Percentiles rank a stretch among this genome's conserved stretches.
Conservation (phyloP, 2,113 vertebrate species). For the Gobius niger region DNA sequence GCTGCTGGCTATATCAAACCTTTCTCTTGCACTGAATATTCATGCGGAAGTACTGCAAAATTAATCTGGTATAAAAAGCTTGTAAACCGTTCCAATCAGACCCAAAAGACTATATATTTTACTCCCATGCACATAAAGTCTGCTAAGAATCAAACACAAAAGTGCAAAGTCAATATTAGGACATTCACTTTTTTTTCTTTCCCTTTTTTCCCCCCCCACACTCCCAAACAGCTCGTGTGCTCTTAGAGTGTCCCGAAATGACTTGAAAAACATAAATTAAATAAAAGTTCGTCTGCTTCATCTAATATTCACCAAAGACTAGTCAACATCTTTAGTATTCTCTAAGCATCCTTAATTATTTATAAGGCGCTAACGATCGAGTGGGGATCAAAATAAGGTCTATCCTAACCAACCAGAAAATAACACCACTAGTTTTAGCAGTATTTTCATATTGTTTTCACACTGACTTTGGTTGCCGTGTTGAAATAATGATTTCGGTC, state of each 20-base stretch:
- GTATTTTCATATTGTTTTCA: no score
- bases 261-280: background rate
- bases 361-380: background rate
- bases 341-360: conserved; percentile 3
- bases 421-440: background rate
- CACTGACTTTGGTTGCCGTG: background rate
- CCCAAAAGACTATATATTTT: no score
- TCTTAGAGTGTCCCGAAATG: conserved; percentile 2
- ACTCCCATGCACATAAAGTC: background rate
- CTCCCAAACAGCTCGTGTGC: background rate
- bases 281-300: conserved; percentile 4
- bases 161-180: background rate
- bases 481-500: background rate
- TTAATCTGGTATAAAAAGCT: no score
- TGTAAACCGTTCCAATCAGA: no score
- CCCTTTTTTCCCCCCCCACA: no score
- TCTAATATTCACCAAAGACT: conserved; percentile 2
- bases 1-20: no score
- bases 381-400: conserved; percentile 8
- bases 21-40: no score
- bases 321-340: conserved; percentile 12
- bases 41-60: no score
- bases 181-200: background rate
- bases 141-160: background rate
- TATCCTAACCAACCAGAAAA: background rate